Evolutionary conservation across 2,797 vertebrate species (phyloP), one percentile per base, ranked within the genome.

Genomic region (Schizopygopsis pylzovi): DNA sequence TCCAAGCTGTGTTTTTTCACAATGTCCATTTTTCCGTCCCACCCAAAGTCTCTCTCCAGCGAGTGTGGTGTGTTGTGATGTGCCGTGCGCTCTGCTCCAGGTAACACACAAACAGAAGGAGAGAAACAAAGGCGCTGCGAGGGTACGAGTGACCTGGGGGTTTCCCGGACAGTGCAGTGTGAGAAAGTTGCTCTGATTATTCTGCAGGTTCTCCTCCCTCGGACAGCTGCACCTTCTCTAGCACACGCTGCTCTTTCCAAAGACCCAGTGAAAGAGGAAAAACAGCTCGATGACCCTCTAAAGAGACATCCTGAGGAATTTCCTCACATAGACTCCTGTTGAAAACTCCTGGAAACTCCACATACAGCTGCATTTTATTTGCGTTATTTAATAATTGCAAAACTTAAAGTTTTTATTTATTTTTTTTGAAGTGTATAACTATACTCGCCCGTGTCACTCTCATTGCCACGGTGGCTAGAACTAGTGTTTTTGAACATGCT

Each of bases 221-320:
- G 37, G 87, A 82, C 92, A 91, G 90, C 91, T 92, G 89, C 52
- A 28, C 85, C 37, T 86, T 86, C 87, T 90, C 73, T 39, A 75
- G 54, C 33, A 41, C 47, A 89, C 1, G 54, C 81, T 84, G 45
- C 70, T 78, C 45, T 88, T 81, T 79, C 88, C 84, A 43, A 83
- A 87, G 85, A 79, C 72, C 81, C 25, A 92, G 93, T 86, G 88
- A 93, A 93, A 93, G 92, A 93, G 90, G 91, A 93, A 93, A 45
- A 93, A 92, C 89, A 87, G 87, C 85, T 65, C 33, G 78, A 88
- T 91, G 87, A 89, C 87, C 88, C 89, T 89, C 76, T 86, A 88
- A 87, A 90, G 83, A 89, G 59, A 91, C 90, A 92, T 92, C 92
- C 92, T 93, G 92, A 89, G 80, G 68, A 82, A 89, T 88, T 89